Base-by-base conservation (phyloP, 1,140 invertebrate species). In the Aphelenchoides fujianensis region DNA sequence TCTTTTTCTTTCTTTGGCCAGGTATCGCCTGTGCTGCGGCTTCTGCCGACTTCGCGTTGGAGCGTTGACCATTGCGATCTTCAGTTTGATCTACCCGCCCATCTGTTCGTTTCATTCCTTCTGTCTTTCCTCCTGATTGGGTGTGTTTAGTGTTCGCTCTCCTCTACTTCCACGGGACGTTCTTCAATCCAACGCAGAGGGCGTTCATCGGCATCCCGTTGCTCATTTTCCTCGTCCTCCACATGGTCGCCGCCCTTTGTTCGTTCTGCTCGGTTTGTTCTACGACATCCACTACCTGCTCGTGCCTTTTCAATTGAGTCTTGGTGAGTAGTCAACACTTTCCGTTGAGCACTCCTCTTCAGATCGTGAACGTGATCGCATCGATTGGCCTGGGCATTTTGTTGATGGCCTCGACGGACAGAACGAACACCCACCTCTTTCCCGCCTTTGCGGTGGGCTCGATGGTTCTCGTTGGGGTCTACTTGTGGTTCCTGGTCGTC, bases 401-500 rank as follows among this genome's bases (percentile, higher is more conserved):
- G n/a, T 28, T 75, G 28, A 23, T 75, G 54, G 31, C 72, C 3
- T 75, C 73, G 2, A 70, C 73, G 1, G 73, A 75, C 36, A 36
- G 61, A 16, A 23, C 36, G n/a, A 62, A 75, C 48, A 75, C 74
- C 32, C 73, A 75, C 23, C 34, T 75, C 3, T 75, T 59, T 62
- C 73, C 73, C 12, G 35, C 36, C 9, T 75, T 75, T 53, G 73
- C 73, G 3, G 37, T 66, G n/a, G 36, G 28, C 32, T 75, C 74
- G 16, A 69, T 74, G 27, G 68, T 34, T 3, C 23, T 76, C 1
- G 73, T 75, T 27, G 73, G 63, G 12, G 36, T 75, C 1, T 75
- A 75, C 54, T 52, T 75, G 12, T 75, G 73, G 73, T 75, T 75
- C 34, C 55, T 75, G 19, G 74, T 72, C 12, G 75, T 75, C 31